Evolutionary conservation across 2,797 vertebrate genomes (phyloP), one percentile per base, ranked within the genome.

Genomic region (Sus cebifrons): DNA sequence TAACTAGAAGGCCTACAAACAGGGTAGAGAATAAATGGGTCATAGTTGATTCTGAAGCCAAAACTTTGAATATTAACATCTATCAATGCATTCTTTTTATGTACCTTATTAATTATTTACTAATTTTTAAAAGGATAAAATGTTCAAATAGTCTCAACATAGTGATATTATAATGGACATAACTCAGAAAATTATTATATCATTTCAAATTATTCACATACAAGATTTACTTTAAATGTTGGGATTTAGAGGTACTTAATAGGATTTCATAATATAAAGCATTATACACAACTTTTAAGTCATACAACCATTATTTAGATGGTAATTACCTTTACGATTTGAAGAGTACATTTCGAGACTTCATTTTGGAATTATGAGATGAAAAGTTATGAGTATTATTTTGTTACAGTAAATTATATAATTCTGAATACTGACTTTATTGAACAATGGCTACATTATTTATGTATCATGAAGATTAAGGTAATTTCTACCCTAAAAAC

Each of bases 291-390:
- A n/a, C 54, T 84, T 95, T 86, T 54, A 49, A 78, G 71, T 44
- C 56, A 54, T 54, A 20, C 2, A 29, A 40, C 14, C 82, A 25
- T 87, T 70, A 32, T 32, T 68, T 14, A 62, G 12, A 32, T 70
- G 21, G 16, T 78, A 78, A 29, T 64, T 89, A 52, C 49, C 15
- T 62, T 25, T 83, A 40, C 81, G 71, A 21, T 8, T 81, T 32
- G 0, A 15, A 70, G 62, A 60, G 25, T 52, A 56, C 11, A 27
- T 78, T 95, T 88, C 23, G 52, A 92, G 27, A 89, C 23, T 64
- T 84, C 27, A 88, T 84, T 89, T 95, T 87, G 67, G 89, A 87
- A 73, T 65, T 60, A 62, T 49, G 16, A 71, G 27, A 25, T 77
- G 20, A 68, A 91, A 54, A 62, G 9, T 54, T 73, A 44, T 79